Evolutionary conservation across 2,888 invertebrate genomes (phyloP).

Genomic region (Drosophila eohydei): DNA sequence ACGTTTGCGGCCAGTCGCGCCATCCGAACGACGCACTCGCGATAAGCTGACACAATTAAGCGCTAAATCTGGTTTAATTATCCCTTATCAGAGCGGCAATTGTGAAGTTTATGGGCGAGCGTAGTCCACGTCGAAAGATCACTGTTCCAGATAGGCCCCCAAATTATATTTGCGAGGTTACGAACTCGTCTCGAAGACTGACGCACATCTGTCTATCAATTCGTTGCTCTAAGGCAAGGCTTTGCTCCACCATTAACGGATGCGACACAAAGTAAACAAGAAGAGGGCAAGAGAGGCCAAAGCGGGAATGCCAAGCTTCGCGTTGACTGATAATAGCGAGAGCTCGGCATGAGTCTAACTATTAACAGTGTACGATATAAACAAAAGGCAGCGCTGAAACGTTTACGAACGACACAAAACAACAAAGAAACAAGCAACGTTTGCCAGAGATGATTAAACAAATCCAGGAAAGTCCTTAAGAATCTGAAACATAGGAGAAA

Average conservation of each 20-base stretch:
- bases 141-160: constrained; percentile 18
- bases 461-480: too few species aligned
- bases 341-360: not conserved
- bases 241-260: not conserved
- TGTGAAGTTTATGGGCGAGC: constrained; percentile 14
- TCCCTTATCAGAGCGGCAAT: constrained; percentile 26
- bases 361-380: not conserved
- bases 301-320: not conserved
- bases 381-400: too few species aligned
- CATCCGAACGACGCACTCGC: not conserved
- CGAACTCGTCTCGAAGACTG: constrained; percentile 14
- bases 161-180: constrained; percentile 14
- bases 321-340: not conserved
- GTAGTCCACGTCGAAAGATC: constrained; percentile 46
- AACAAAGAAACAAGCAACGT: not conserved
- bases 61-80: constrained; percentile 30
- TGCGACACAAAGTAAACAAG: not conserved
- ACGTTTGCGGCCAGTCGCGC: not conserved
- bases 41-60: constrained; percentile 26
- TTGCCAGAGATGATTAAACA: not conserved
- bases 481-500: not conserved
- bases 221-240: not conserved
- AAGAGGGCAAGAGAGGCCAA: not conserved
- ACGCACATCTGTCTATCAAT: constrained; percentile 7
- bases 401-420: not conserved